Conservation (phyloP, 2,888 invertebrate species). For the Heliconius cydno region DNA sequence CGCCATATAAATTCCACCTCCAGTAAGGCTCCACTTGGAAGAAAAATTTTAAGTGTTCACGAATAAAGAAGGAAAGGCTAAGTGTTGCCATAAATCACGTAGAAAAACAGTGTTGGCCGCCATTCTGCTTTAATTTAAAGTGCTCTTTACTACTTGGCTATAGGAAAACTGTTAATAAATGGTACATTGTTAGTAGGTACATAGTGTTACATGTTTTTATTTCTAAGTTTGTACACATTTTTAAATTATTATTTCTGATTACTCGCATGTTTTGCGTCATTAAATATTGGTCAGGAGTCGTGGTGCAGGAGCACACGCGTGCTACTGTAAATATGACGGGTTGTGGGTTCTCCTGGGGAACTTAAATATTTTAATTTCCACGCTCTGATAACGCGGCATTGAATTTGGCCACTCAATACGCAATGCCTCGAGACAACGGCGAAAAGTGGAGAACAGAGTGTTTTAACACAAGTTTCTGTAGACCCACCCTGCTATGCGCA, state of each 20-base stretch:
- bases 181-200: slow-evolving; percentile 10
- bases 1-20: slow-evolving; percentile 43
- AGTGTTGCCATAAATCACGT: slow-evolving; percentile 78
- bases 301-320: no score
- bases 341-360: no score
- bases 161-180: slow-evolving; percentile 31
- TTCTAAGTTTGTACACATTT: neutral
- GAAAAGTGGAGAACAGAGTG: no score
- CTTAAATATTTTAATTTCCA: no score
- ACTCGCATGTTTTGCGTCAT: no score
- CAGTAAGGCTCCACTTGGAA: slow-evolving; percentile 49
- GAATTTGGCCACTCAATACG: no score
- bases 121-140: slow-evolving; percentile 59
- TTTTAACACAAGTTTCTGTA: no score
- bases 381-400: neutral
- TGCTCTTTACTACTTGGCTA: slow-evolving; percentile 48
- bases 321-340: no score
- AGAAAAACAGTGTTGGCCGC: slow-evolving; percentile 67
- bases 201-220: slow-evolving; percentile 3
- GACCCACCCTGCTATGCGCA: no score
- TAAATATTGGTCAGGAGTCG: no score
- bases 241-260: neutral
- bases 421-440: no score
- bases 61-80: slow-evolving; percentile 63
- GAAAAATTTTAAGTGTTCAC: slow-evolving; percentile 73